These are phyloP conservation scores for Dexiosoma caninum DNA, from an alignment of 2,888 invertebrate species.

Conservation along the genomic window DNA sequence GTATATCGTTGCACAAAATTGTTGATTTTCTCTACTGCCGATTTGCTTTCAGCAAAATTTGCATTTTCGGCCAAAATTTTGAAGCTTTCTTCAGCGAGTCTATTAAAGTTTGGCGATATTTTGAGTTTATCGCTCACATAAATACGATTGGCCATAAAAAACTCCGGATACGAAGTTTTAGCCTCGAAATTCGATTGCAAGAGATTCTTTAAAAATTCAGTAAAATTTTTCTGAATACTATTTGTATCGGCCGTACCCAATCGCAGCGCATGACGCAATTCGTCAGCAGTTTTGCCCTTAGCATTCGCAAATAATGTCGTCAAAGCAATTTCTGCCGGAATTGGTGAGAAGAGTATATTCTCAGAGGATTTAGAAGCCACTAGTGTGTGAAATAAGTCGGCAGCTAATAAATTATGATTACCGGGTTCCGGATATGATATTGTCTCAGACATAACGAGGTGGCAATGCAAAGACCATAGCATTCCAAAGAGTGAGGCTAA, in stretches of 20 bases:
- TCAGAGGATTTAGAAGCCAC: slow-evolving; percentile 64
- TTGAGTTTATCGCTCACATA: slow-evolving; percentile 81
- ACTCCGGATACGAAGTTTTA: slow-evolving; percentile 66
- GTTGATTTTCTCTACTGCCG: slow-evolving; percentile 83
- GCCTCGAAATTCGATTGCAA: neutral
- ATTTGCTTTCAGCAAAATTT: slow-evolving; percentile 80
- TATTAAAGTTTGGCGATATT: slow-evolving; percentile 80
- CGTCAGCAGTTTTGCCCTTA: slow-evolving; percentile 80
- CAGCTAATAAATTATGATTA: slow-evolving; percentile 18
- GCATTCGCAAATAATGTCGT: slow-evolving; percentile 86
- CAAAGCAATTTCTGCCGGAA: slow-evolving; percentile 85
- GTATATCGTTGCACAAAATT: slow-evolving; percentile 89
- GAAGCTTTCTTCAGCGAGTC: slow-evolving; percentile 82
- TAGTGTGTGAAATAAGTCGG: neutral
- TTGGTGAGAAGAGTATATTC: slow-evolving; percentile 86
- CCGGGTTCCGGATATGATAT: no score
- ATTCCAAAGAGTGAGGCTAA: no score
- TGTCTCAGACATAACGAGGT: no score
- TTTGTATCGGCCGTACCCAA: slow-evolving; percentile 75
- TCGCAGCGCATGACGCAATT: slow-evolving; percentile 81
- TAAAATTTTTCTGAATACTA: slow-evolving; percentile 69
- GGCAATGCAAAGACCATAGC: no score
- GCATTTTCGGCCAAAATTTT: slow-evolving; percentile 82
- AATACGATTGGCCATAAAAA: slow-evolving; percentile 85
- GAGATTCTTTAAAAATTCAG: slow-evolving; percentile 66